Evolutionary conservation across 1,140 invertebrate genomes (phyloP).

Genomic region (honey bee (Apis mellifera)): Amel_HAv3.1 CM009932.2:8843501-8844000

Average conservation of each 20-base stretch:
- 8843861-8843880: conserved; percentile 37
- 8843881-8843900: conserved; percentile 19
- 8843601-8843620: conserved; percentile 50
- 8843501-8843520: conserved; percentile 26
- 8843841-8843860: conserved; percentile 5
- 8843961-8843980: conserved; percentile 40
- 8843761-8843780: conserved; percentile 48
- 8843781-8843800: conserved; percentile 59
- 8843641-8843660: conserved; percentile 23
- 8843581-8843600: conserved; percentile 50
- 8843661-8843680: no score
- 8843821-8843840: conserved; percentile 23
- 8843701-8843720: not conserved
- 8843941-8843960: conserved; percentile 62
- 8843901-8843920: conserved; percentile 25
- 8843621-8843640: conserved; percentile 54
- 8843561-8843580: conserved; percentile 8
- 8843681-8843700: conserved; percentile 52
- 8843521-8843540: conserved; percentile 40
- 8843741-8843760: conserved; percentile 63
- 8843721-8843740: conserved; percentile 40
- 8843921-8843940: conserved; percentile 66
- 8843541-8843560: not conserved
- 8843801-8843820: conserved; percentile 51
- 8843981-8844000: conserved; percentile 44